Evolutionary conservation across 1,140 invertebrate genomes (phyloP).

Genomic region (Calliopsis andreniformis): DNA sequence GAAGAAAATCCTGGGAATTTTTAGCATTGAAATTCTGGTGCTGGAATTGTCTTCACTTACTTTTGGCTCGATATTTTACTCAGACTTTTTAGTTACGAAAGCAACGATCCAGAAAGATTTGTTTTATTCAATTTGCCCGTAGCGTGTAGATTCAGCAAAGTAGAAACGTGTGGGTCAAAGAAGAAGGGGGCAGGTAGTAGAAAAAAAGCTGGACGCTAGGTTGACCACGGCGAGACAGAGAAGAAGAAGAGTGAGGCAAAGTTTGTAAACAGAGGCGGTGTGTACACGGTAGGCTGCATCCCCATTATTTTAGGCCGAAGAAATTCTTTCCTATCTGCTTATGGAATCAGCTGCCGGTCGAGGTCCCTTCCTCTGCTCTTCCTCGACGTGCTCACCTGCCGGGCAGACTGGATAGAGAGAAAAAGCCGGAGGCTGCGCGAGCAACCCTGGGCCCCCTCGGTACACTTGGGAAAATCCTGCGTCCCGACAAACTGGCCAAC

Average conservation of each 20-base stretch:
- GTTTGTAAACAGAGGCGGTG: constrained; percentile 76
- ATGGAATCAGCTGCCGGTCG: constrained; percentile 79
- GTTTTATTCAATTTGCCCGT: constrained; percentile 3
- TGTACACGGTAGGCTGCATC: constrained; percentile 70
- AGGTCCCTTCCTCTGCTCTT: constrained; percentile 50
- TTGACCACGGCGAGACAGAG: background rate
- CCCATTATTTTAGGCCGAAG: constrained; percentile 77
- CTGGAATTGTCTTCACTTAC: too few relatives aligned
- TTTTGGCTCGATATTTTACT: too few relatives aligned
- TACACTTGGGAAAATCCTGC: constrained; percentile 56
- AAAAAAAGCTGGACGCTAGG: background rate
- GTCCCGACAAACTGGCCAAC: constrained; percentile 40
- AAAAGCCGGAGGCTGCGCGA: background rate
- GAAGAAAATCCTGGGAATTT: too few relatives aligned
- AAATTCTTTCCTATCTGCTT: constrained; percentile 77
- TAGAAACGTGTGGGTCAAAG: background rate
- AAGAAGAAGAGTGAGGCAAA: constrained; percentile 52
- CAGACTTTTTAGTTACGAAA: too few relatives aligned
- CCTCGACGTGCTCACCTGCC: constrained; percentile 62
- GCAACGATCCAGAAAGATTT: background rate
- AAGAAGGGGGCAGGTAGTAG: background rate
- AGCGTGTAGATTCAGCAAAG: background rate
- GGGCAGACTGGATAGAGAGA: constrained; percentile 17
- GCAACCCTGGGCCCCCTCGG: background rate
- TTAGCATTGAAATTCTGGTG: too few relatives aligned